These are phyloP conservation scores for Ptychodera flava DNA, from an alignment of 35 echinoderm and acorn worm species.

Conservation along the genomic window DNA sequence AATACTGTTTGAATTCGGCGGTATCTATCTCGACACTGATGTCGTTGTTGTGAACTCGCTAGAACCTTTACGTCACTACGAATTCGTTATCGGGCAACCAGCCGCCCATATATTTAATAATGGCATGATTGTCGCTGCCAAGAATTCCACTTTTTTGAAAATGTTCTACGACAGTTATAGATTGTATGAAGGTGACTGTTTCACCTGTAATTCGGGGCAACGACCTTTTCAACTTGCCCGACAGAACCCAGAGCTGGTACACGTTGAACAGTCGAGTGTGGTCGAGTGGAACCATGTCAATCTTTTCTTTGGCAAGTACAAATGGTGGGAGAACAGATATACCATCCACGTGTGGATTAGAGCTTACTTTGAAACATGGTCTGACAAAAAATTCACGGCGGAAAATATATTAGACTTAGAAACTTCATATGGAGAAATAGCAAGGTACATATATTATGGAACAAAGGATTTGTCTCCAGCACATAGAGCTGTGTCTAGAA, in stretches of 20 bases:
- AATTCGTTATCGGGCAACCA: background rate
- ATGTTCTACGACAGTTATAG: background rate
- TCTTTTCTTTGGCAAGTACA: background rate
- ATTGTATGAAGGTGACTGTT: background rate
- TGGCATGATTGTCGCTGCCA: background rate
- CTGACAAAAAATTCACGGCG: too few relatives aligned
- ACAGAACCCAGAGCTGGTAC: background rate
- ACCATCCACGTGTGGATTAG: background rate
- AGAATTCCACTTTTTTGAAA: background rate
- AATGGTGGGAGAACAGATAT: background rate
- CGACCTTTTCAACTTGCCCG: background rate
- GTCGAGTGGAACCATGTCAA: background rate
- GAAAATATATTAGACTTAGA: too few relatives aligned
- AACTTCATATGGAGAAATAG: too few relatives aligned
- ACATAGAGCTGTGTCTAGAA: too few relatives aligned
- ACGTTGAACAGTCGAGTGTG: background rate
- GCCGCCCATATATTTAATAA: background rate
- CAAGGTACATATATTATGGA: too few relatives aligned
- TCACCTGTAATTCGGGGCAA: background rate
- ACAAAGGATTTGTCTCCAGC: too few relatives aligned
- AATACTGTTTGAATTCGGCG: background rate
- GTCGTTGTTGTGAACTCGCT: background rate
- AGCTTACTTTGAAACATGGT: too few relatives aligned
- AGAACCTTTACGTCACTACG: background rate
- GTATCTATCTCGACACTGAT: background rate